These are phyloP conservation scores for Augochlora pura DNA, from an alignment of 1,140 invertebrate species.

Conservation along the genomic window DNA sequence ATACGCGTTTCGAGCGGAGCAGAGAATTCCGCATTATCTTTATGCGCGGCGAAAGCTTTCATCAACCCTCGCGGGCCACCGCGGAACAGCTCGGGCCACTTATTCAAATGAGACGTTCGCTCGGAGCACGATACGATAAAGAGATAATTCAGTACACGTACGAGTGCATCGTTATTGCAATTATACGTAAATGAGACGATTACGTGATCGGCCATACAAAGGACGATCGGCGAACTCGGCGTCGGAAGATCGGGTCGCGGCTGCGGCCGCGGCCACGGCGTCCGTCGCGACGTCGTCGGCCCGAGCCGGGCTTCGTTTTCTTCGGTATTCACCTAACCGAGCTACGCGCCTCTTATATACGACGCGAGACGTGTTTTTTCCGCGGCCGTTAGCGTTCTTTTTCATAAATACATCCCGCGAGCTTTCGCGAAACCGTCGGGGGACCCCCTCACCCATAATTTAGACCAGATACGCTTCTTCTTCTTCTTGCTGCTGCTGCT, in stretches of 20 bases:
- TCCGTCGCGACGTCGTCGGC: too few species aligned
- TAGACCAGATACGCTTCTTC: constrained; percentile 6
- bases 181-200: constrained; percentile 63
- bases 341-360: constrained; percentile 11
- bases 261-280: too few species aligned
- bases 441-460: constrained; percentile 35
- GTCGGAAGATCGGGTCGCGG: too few species aligned
- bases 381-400: constrained; percentile 26
- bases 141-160: constrained; percentile 63
- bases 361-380: constrained; percentile 1
- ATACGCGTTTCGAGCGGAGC: not conserved
- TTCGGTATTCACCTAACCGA: constrained; percentile 41
- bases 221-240: constrained; percentile 32
- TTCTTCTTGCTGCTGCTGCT: not conserved
- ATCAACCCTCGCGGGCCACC: constrained; percentile 40
- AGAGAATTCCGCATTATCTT: constrained; percentile 36
- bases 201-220: constrained; percentile 57
- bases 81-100: constrained; percentile 13
- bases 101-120: constrained; percentile 62
- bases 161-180: constrained; percentile 59
- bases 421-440: constrained; percentile 19
- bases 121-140: constrained; percentile 47
- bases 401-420: constrained; percentile 32
- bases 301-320: not conserved
- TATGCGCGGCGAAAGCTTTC: constrained; percentile 29